phyloP scores from a whole-genome alignment of 2,888 invertebrate genomes.

The Zygogramma bicolorata region DNA sequence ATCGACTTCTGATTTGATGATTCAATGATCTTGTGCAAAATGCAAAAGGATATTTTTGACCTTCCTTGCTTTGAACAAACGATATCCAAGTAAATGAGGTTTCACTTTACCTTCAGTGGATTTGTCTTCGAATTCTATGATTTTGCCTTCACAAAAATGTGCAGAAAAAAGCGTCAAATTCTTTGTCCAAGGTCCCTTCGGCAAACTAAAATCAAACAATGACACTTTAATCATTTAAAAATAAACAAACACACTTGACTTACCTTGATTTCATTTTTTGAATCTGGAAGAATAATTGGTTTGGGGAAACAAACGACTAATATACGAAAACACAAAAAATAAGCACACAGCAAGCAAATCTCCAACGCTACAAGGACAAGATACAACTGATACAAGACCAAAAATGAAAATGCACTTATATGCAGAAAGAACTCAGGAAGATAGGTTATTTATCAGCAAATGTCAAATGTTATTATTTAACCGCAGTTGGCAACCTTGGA shows the following conservation, averaged over 20 bases:
- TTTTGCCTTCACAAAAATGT: background rate
- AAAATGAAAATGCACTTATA: background rate
- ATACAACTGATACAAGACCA: background rate
- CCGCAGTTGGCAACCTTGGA: background rate
- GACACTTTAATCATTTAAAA: background rate
- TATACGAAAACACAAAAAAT: background rate
- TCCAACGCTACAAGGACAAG: background rate
- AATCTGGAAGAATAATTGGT: background rate
- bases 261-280: background rate
- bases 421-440: no score
- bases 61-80: background rate
- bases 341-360: background rate
- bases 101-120: background rate
- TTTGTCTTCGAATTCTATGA: background rate
- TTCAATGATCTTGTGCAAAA: background rate
- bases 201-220: background rate
- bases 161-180: background rate
- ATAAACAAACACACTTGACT: background rate
- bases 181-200: background rate
- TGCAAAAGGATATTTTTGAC: background rate
- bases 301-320: background rate
- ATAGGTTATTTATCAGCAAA: background rate
- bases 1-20: background rate
- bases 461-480: background rate
- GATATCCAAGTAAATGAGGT: background rate